Evolutionary conservation across 2,113 vertebrate genomes (phyloP).

Genomic region (Spea bombifrons): DNA sequence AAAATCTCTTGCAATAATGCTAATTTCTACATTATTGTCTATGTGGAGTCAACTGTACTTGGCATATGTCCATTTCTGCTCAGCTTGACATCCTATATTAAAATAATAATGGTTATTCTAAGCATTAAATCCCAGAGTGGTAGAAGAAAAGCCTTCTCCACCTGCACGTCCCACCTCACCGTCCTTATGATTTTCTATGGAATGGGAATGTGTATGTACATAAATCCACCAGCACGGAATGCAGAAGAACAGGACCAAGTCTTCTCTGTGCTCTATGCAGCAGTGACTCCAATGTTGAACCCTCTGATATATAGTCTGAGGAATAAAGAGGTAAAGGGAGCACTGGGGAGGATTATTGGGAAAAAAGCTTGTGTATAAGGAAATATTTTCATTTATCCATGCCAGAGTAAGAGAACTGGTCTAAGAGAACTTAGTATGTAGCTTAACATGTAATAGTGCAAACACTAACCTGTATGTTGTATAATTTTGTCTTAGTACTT

Average conservation of each 20-base stretch:
- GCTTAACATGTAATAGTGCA: too few relatives aligned
- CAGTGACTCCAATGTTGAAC: constrained; percentile 47
- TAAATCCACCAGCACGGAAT: constrained; percentile 44
- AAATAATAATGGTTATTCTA: constrained; percentile 28
- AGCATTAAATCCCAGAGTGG: too few relatives aligned
- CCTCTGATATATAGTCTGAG: constrained; percentile 53
- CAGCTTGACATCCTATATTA: constrained; percentile 47
- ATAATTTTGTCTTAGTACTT: too few relatives aligned
- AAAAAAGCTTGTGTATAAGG: too few relatives aligned
- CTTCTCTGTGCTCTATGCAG: constrained; percentile 42
- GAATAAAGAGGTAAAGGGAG: constrained; percentile 24
- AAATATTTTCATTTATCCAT: too few relatives aligned
- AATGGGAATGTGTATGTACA: constrained; percentile 47
- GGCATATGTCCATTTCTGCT: constrained; percentile 49
- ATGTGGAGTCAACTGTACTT: constrained; percentile 44
- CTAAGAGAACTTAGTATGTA: too few relatives aligned
- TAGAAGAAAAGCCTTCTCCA: constrained; percentile 50
- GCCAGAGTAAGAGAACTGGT: too few relatives aligned
- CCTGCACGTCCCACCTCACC: constrained; percentile 51
- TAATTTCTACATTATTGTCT: constrained; percentile 40
- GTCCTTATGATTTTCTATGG: constrained; percentile 44
- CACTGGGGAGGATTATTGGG: too few relatives aligned
- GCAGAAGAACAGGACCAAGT: background rate
- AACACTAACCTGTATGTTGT: too few relatives aligned
- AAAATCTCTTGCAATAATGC: constrained; percentile 55